Percentiles rank a stretch among this genome's conserved stretches.
Evolutionary conservation across 2,113 vertebrate genomes (phyloP).

Genomic region (Oncorhynchus masou): DNA sequence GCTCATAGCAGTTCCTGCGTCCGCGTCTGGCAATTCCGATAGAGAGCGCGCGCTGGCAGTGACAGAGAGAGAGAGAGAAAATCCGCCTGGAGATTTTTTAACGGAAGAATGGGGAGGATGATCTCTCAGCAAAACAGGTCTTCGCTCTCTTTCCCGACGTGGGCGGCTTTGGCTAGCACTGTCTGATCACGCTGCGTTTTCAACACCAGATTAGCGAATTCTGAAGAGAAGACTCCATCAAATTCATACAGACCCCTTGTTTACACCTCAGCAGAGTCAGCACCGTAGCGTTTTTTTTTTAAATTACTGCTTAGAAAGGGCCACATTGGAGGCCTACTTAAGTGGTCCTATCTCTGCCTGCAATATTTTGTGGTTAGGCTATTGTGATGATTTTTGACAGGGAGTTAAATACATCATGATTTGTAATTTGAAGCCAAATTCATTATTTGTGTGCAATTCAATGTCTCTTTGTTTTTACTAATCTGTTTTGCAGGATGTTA

Average conservation of each 20-base stretch:
- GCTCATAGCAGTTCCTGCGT: constrained; percentile 71
- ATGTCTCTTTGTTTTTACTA: constrained; percentile 51
- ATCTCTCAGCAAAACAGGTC: constrained; percentile 69
- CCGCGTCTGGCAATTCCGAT: constrained; percentile 75
- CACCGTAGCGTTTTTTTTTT: constrained; percentile 34
- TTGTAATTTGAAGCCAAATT: constrained; percentile 38
- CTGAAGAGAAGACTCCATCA: constrained; percentile 51
- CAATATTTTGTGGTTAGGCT: constrained; percentile 61
- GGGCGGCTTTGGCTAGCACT: constrained; percentile 64
- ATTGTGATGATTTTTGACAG: constrained; percentile 35
- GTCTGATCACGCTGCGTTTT: constrained; percentile 64
- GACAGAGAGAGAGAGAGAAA: constrained; percentile 65
- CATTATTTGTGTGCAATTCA: constrained; percentile 40
- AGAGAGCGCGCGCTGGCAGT: constrained; percentile 72
- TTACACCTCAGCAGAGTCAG: constrained; percentile 56
- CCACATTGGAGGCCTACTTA: constrained; percentile 22
- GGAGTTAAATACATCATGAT: constrained; percentile 39
- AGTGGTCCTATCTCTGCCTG: constrained; percentile 56
- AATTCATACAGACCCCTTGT: constrained; percentile 58
- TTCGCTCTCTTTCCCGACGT: constrained; percentile 60
- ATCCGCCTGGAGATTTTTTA: constrained; percentile 67
- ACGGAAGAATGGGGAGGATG: constrained; percentile 72
- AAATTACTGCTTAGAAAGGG: constrained; percentile 59
- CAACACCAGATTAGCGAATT: constrained; percentile 71
- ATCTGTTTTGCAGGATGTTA: constrained; percentile 50